Evolutionary conservation across 2,888 invertebrate genomes (phyloP), one percentile per base, ranked within the genome.

Genomic region (Cyaniris semiargus): DNA sequence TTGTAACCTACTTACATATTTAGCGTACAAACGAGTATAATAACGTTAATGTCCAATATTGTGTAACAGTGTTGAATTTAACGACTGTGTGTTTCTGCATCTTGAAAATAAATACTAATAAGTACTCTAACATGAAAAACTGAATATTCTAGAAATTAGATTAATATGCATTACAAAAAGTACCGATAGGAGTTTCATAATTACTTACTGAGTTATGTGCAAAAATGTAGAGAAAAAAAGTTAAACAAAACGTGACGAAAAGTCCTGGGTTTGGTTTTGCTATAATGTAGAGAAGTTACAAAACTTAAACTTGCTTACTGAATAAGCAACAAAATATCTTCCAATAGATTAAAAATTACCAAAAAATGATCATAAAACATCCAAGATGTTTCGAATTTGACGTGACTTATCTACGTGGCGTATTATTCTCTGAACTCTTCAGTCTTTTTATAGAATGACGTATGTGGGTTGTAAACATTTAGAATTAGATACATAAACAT

Each of bases 31-130:
- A 72, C 34, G 48, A 72, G 76, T 21, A 79, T 82, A 80, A 80
- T 84, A 83, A 82, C 79, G 77, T 75, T 34, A 70, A 76, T 80
- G 79, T 66, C 78, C 77, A 66, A 53, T 74, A 38, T 66, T 66
- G 27, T 66, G 27, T 66, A 66, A 66, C 6, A 15, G 60, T 60
- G 60, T 66, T 66, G 27, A 31, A 66, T 66, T 66, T 66, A 15
- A 66, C 27, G 66, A 31, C 6, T 66, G 10, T 4, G 23, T 60
- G 3, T 21, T 60, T 13, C 23, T 60, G 66, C 15, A 66, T 66
- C 27, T 66, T 66, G 31, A 66, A 66, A 66, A 27, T 66, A 66
- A 66, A 15, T 66, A 23, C 21, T 21, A 21, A 56, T 7, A 6
- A 60, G 23, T 60, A 23, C 0, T 60, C 13, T 0, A 1, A 27